Percentiles rank a stretch among this genome's conserved stretches.
phyloP scores from a whole-genome alignment of 2,797 vertebrate genomes.

The Alosa sapidissima region DNA sequence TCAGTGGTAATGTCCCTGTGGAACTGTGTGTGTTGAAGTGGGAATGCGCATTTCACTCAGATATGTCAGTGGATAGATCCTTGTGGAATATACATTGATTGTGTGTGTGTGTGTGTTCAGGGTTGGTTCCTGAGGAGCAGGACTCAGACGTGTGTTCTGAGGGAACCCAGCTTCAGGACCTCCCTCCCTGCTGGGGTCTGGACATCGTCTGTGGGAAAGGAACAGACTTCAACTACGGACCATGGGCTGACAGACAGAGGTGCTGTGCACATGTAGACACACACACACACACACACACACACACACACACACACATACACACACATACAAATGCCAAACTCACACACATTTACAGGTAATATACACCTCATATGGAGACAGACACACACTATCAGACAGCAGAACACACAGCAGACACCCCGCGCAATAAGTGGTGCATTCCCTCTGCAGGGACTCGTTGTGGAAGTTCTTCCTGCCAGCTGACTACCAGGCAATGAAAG shows the following conservation, averaged over 20 bases:
- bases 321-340: neutral
- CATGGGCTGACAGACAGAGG: slow-evolving; percentile 98
- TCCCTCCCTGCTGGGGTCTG: slow-evolving; percentile 96
- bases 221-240: slow-evolving; percentile 98
- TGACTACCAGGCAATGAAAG: slow-evolving; percentile 93
- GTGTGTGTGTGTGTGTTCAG: slow-evolving; percentile 62
- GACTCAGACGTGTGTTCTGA: slow-evolving; percentile 84
- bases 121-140: slow-evolving; percentile 89
- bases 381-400: neutral
- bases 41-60: neutral
- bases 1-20: neutral
- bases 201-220: slow-evolving; percentile 99
- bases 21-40: neutral
- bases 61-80: neutral
- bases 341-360: neutral
- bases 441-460: slow-evolving; percentile 83
- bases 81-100: neutral
- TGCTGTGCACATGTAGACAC: slow-evolving; percentile 64
- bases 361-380: no score
- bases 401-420: neutral
- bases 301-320: neutral
- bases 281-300: neutral
- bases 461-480: slow-evolving; percentile 99
- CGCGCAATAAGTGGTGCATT: neutral
- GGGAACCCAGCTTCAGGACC: slow-evolving; percentile 90